phyloP scores from a whole-genome alignment of 2,888 invertebrate species.

The Strigamia transsilvanica region DNA sequence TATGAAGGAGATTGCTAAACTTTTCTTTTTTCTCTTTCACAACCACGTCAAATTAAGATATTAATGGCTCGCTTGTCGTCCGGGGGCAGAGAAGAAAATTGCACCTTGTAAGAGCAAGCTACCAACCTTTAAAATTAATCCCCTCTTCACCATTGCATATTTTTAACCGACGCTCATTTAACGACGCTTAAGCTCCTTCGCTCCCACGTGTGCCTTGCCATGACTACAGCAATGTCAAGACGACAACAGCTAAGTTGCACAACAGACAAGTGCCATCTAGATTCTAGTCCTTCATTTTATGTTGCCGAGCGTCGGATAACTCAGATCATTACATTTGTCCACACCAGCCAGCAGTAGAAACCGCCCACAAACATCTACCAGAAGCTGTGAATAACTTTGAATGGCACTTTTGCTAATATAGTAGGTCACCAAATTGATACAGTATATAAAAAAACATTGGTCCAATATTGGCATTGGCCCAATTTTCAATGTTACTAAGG shows the following conservation, averaged over 20 bases:
- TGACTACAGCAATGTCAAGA: not conserved
- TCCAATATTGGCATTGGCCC: too few relatives aligned
- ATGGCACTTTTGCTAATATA: too few relatives aligned
- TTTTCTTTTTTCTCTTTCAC: conserved; percentile 25
- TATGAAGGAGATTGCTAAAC: conserved; percentile 34
- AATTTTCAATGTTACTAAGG: too few relatives aligned
- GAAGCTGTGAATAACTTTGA: too few relatives aligned
- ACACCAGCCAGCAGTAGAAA: not conserved
- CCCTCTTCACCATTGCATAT: conserved; percentile 42
- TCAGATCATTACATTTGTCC: not conserved
- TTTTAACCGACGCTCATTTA: conserved; percentile 42
- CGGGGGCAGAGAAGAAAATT: conserved; percentile 13
- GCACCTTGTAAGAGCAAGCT: conserved; percentile 38
- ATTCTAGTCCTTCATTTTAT: not conserved
- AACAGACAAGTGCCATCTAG: not conserved
- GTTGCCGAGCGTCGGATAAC: not conserved
- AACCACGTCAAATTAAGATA: conserved; percentile 13
- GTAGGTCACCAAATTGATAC: too few relatives aligned
- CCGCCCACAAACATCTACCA: too few relatives aligned
- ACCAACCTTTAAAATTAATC: conserved; percentile 36
- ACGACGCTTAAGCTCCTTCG: conserved; percentile 37
- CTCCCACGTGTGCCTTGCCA: not conserved
- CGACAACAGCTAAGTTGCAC: not conserved
- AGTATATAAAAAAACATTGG: too few relatives aligned
- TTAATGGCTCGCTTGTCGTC: conserved; percentile 38